Conservation (phyloP, 2,888 invertebrate genomes). For the Tiliacea aurago region DNA sequence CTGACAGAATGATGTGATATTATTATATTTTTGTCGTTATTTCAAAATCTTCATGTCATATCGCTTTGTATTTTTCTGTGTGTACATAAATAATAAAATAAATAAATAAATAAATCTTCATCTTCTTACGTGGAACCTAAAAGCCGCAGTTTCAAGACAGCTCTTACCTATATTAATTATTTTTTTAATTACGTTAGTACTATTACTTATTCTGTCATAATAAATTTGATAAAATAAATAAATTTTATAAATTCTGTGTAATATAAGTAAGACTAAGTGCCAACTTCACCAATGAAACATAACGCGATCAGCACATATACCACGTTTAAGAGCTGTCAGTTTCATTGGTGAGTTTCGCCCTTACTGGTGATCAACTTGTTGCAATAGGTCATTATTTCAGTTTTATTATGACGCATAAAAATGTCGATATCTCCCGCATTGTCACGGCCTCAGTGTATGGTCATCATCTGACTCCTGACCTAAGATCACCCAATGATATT, state of each 20-base stretch:
- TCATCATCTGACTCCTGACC: constrained; percentile 67
- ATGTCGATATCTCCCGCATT: constrained; percentile 46
- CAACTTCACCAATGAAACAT: no score
- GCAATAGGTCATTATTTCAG: constrained; percentile 9
- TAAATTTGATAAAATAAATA: no score
- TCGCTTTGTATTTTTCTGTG: no score
- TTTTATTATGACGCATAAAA: constrained; percentile 35
- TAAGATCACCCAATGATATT: constrained; percentile 65
- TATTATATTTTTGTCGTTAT: not conserved
- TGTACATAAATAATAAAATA: no score
- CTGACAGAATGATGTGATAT: not conserved
- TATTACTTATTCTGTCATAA: no score
- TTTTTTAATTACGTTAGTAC: no score
- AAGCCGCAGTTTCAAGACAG: not conserved
- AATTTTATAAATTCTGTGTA: no score
- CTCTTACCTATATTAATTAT: not conserved
- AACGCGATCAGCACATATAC: no score
- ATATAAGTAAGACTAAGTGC: no score
- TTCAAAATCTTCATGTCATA: not conserved
- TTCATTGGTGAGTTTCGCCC: no score
- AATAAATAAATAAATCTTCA: no score
- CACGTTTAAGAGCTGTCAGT: no score
- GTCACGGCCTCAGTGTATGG: constrained; percentile 50
- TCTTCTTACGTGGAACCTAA: not conserved
- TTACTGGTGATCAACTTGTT: constrained; percentile 8